phyloP scores from a whole-genome alignment of 2,113 vertebrate species.

The Merops nubicus region DNA sequence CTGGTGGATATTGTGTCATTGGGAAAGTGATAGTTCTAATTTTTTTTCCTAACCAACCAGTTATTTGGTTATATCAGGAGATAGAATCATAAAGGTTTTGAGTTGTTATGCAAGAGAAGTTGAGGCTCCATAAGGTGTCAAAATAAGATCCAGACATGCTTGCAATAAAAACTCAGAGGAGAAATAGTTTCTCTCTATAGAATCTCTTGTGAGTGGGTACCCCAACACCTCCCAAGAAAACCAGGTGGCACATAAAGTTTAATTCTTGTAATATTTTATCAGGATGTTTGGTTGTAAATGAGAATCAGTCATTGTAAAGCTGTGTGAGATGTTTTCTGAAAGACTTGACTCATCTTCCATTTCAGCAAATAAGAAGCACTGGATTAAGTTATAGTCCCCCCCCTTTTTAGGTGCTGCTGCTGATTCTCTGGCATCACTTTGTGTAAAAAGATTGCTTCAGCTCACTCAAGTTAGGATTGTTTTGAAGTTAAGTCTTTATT shows the following conservation, averaged over 20 bases:
- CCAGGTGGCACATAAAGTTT: neutral
- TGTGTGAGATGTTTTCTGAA: neutral
- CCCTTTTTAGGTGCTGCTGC: neutral
- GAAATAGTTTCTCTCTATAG: neutral
- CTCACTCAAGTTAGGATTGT: neutral
- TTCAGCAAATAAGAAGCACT: neutral
- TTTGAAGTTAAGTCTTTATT: neutral
- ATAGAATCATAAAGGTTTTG: neutral
- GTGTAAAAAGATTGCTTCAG: neutral
- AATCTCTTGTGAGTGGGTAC: neutral
- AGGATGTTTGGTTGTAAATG: neutral
- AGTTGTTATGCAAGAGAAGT: neutral
- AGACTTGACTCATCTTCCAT: neutral
- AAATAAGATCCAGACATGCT: neutral
- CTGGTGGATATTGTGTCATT: neutral
- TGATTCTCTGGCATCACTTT: neutral
- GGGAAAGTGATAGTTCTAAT: neutral
- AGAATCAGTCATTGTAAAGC: neutral
- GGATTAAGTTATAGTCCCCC: neutral
- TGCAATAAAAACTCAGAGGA: neutral
- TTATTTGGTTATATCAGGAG: neutral
- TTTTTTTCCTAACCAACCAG: neutral
- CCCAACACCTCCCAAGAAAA: neutral
- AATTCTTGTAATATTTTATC: neutral
- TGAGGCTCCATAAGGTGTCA: neutral